Evolutionary conservation across 2,888 invertebrate species (phyloP).

Genomic region (Tetheella fluctuosa): DNA sequence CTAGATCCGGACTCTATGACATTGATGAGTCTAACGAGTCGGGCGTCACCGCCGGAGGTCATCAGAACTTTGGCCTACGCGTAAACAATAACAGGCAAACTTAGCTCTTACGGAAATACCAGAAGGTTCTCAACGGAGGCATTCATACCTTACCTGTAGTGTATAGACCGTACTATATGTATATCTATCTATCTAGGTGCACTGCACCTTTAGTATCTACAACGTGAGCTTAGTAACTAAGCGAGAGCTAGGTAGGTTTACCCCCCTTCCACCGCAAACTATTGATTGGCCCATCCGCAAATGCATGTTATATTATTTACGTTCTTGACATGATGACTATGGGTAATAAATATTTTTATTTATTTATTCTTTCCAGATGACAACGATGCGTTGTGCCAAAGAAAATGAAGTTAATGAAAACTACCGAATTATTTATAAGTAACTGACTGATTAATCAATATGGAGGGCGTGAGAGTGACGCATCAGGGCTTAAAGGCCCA

Average conservation of each 20-base stretch:
- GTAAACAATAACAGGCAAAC: constrained; percentile 12
- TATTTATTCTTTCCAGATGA: constrained; percentile 53
- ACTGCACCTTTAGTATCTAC: background rate
- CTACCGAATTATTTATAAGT: constrained; percentile 32
- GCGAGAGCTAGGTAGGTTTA: background rate
- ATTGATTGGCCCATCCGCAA: background rate
- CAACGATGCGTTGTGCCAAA: constrained; percentile 57
- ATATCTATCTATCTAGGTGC: background rate
- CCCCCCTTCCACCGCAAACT: background rate
- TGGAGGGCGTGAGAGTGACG: constrained; percentile 83
- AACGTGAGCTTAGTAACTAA: background rate
- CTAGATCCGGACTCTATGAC: constrained; percentile 37
- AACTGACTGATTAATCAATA: constrained; percentile 46
- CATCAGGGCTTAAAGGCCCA: constrained; percentile 85
- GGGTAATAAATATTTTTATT: background rate
- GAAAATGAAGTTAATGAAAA: constrained; percentile 47
- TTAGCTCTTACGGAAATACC: background rate
- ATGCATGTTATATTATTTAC: background rate
- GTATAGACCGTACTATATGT: background rate
- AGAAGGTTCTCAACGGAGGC: background rate
- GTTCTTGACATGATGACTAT: background rate
- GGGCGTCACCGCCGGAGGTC: constrained; percentile 14
- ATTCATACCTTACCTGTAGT: background rate
- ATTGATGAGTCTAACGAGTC: constrained; percentile 24
- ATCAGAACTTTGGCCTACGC: constrained; percentile 11